phyloP scores from a whole-genome alignment of 2,797 vertebrate genomes.

The Rhinogobio ventralis region DNA sequence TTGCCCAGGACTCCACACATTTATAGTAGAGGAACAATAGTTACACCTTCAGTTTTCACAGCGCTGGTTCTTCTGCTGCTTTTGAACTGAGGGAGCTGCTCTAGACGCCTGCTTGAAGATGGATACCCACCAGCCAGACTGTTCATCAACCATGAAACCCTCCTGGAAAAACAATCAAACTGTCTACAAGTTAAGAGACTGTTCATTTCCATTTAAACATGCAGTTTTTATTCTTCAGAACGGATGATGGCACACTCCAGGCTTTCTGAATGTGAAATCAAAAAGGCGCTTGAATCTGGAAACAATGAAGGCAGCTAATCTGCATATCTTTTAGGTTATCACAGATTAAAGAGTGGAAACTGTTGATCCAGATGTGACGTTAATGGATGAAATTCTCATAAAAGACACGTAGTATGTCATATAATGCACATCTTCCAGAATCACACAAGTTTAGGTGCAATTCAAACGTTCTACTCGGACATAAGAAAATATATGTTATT shows the following conservation, averaged over 20 bases:
- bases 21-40: slow-evolving; percentile 59
- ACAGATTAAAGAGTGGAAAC: slow-evolving; percentile 28
- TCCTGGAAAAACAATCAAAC: slow-evolving; percentile 28
- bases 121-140: slow-evolving; percentile 4
- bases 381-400: background rate
- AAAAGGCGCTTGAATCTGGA: slow-evolving; percentile 34
- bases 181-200: background rate
- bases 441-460: slow-evolving; percentile 25
- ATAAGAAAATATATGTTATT: slow-evolving; percentile 56
- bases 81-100: slow-evolving; percentile 64
- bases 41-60: slow-evolving; percentile 60
- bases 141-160: background rate
- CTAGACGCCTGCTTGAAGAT: slow-evolving; percentile 21
- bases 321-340: slow-evolving; percentile 26
- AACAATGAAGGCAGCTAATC: slow-evolving; percentile 54
- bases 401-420: background rate
- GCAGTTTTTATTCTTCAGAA: slow-evolving; percentile 19
- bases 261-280: slow-evolving; percentile 31
- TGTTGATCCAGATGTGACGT: background rate
- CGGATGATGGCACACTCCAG: slow-evolving; percentile 20
- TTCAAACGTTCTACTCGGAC: background rate
- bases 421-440: background rate
- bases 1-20: slow-evolving; percentile 75
- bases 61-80: slow-evolving; percentile 73
- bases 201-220: slow-evolving; percentile 5